A percentile compares a stretch with the other conserved stretches of the same genome.
Evolutionary conservation across 2,888 invertebrate species (phyloP).

Genomic region (Habroteleia sp.): DNA sequence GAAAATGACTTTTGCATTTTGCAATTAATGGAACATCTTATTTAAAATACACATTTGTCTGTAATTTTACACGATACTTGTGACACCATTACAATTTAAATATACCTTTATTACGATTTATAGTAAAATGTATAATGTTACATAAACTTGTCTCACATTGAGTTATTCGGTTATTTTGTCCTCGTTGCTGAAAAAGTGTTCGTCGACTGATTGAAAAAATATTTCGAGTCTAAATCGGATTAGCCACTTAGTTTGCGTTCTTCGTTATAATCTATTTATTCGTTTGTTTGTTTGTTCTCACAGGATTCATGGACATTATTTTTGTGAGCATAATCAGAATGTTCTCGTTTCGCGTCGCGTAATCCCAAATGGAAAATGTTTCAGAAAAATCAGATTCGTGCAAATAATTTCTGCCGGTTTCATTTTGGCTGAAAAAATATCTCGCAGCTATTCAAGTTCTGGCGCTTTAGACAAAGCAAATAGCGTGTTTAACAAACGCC

Average conservation of each 20-base stretch:
- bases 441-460: too few relatives aligned
- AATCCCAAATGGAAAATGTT: slow-evolving; percentile 53
- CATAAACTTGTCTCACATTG: slow-evolving; percentile 38
- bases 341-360: slow-evolving; percentile 29
- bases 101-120: slow-evolving; percentile 53
- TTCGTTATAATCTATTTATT: too few relatives aligned
- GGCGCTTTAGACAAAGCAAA: too few relatives aligned
- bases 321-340: slow-evolving; percentile 51
- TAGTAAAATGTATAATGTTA: slow-evolving; percentile 55
- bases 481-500: slow-evolving; percentile 1
- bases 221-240: slow-evolving; percentile 1
- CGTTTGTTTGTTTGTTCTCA: slow-evolving; percentile 13
- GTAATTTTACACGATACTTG: slow-evolving; percentile 57
- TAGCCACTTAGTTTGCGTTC: too few relatives aligned
- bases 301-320: too few relatives aligned
- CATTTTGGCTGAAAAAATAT: background rate
- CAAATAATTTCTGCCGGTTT: slow-evolving; percentile 3
- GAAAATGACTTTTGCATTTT: slow-evolving; percentile 8
- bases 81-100: slow-evolving; percentile 59
- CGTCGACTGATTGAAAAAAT: slow-evolving; percentile 34
- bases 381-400: slow-evolving; percentile 21
- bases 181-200: slow-evolving; percentile 29
- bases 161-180: slow-evolving; percentile 8
- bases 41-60: slow-evolving; percentile 58
- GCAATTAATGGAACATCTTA: slow-evolving; percentile 24